Percentiles rank a stretch among this genome's conserved stretches.
Conservation (phyloP, 2,113 vertebrate species). For the Oxyura jamaicensis region DNA sequence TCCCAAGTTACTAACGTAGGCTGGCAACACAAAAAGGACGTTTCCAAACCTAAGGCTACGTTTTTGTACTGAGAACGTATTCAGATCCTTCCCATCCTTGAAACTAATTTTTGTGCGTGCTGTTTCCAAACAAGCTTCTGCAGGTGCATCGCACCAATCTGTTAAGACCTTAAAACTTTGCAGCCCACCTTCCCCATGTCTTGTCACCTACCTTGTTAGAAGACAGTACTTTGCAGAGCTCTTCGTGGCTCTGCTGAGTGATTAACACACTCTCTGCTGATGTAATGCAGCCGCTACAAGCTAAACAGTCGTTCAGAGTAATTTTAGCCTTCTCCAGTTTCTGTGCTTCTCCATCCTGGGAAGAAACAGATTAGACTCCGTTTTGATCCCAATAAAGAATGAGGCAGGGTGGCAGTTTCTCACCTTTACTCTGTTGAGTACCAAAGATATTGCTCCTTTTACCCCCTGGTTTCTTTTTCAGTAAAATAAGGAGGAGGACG, state of each 20-base stretch:
- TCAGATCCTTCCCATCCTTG: not conserved
- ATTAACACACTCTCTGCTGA: constrained; percentile 94
- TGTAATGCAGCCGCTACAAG: constrained; percentile 96
- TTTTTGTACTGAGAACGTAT: fast-evolving
- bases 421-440: fast-evolving
- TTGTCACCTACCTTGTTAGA: constrained; percentile 82
- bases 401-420: not conserved
- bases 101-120: fast-evolving
- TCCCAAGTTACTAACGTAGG: not conserved
- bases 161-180: not conserved
- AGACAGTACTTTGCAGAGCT: constrained; percentile 83
- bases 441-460: not conserved
- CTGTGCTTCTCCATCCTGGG: constrained; percentile 85
- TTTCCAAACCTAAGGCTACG: not conserved
- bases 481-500: not conserved
- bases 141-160: not conserved
- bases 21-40: not conserved
- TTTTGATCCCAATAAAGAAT: not conserved
- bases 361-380: not conserved
- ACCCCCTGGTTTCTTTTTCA: too few relatives aligned
- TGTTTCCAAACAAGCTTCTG: fast-evolving
- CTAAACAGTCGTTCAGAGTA: constrained; percentile 92
- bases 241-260: constrained; percentile 92
- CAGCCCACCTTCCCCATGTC: not conserved
- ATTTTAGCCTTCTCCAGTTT: constrained; percentile 94